Evolutionary conservation across 1,140 invertebrate species (phyloP), one percentile per base, ranked within the genome.

Genomic region (Cotesia vestalis): DNA sequence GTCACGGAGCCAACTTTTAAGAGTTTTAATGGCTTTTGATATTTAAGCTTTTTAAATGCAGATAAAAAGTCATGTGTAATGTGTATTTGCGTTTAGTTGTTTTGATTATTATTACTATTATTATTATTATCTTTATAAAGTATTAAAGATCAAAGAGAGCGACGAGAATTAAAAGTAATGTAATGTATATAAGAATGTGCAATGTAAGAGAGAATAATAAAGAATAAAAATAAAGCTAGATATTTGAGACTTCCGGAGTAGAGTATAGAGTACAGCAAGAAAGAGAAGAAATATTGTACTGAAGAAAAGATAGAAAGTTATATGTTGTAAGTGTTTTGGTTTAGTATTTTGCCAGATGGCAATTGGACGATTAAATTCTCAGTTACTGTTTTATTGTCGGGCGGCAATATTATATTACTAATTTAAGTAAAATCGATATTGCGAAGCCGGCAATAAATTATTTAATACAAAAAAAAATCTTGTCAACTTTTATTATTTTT

Each of bases 321-420:
- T 27, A 27, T 3, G 27, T 27, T 36, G 35, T 36, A 27, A 62
- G 35, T 27, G 36, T 36, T 12, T 12, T n/a, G 35, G 35, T 62
- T 12, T 12, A 27, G 11, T 11, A 34, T 12, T 11, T 67, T 67
- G 66, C 66, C 66, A 67, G 66, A 67, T 67, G 66, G 66, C 66
- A 20, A 67, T 67, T 46, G 63, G 61, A 63, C 8, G 62, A 67
- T 51, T 20, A 51, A 67, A 51, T 67, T 67, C 66, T 51, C 38
- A 53, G 66, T 27, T 17, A 67, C 20, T 55, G 46, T 55, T 12
- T 67, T 35, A 14, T n/a, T 38, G 62, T 12, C n/a, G 40, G 46
- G 14, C 53, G 27, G 51, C 20, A 40, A 53, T 67, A 46, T 46
- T 46, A 11, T 46, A 3, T 46, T 46, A 46, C 40, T 46, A 46